These are phyloP conservation scores for Bedellia somnulentella DNA, from an alignment of 2,888 invertebrate species.

Conservation along the genomic window DNA sequence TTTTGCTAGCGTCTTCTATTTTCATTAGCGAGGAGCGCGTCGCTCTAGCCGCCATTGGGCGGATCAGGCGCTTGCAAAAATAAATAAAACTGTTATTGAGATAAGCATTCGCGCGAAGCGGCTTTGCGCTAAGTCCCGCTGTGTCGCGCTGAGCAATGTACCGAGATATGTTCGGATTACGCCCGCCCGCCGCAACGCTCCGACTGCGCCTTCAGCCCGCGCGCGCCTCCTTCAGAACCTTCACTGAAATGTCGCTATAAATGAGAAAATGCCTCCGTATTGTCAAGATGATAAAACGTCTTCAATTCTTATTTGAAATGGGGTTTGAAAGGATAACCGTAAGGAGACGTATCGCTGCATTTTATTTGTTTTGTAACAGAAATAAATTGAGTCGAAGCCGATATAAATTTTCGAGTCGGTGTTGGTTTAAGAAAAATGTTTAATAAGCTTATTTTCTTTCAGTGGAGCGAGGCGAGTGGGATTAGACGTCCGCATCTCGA, in stretches of 20 bases:
- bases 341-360: too few relatives aligned
- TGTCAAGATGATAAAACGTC: constrained; percentile 4
- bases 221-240: constrained; percentile 20
- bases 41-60: constrained; percentile 36
- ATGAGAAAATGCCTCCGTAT: constrained; percentile 4
- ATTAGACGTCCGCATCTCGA: constrained; percentile 13
- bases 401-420: too few relatives aligned
- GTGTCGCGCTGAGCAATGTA: constrained; percentile 56
- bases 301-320: not conserved
- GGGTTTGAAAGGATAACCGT: not conserved
- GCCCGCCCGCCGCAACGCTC: constrained; percentile 22
- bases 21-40: constrained; percentile 40
- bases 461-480: too few relatives aligned
- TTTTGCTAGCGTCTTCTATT: constrained; percentile 32
- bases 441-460: too few relatives aligned
- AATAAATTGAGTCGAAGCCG: too few relatives aligned
- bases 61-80: constrained; percentile 56
- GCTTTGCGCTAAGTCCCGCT: constrained; percentile 56
- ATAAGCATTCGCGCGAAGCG: constrained; percentile 55
- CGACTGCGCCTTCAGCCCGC: constrained; percentile 17
- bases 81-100: constrained; percentile 62
- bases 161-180: constrained; percentile 57
- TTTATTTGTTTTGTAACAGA: too few relatives aligned
- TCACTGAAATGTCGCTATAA: constrained; percentile 6
- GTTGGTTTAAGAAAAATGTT: too few relatives aligned